phyloP scores from a whole-genome alignment of 2,113 vertebrate genomes.

The Montifringilla adamsi region DNA sequence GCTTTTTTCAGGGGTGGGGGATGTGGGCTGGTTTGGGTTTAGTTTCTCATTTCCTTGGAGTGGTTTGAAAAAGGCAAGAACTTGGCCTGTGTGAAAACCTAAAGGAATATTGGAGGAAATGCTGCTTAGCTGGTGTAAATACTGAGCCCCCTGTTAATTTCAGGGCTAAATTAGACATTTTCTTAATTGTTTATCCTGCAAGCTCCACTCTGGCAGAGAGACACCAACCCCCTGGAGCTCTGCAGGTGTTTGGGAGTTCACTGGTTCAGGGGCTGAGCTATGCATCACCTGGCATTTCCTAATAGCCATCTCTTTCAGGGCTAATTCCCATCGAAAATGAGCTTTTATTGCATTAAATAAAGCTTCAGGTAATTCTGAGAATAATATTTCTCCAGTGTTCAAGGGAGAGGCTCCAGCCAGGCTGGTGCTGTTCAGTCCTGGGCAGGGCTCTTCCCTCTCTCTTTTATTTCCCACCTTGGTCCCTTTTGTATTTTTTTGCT shows the following conservation, averaged over 20 bases:
- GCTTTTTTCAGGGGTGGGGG: background rate
- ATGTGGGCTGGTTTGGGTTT: background rate
- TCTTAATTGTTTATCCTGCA: background rate
- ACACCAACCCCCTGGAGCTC: rapidly evolving
- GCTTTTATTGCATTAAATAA: constrained; percentile 13
- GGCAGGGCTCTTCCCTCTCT: background rate
- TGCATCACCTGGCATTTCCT: background rate
- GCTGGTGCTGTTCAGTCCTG: background rate
- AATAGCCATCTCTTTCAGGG: background rate
- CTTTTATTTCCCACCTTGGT: background rate
- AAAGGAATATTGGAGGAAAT: background rate
- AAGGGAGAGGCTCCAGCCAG: background rate
- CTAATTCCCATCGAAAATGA: background rate
- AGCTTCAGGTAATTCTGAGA: background rate
- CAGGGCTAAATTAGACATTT: background rate
- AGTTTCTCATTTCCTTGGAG: background rate
- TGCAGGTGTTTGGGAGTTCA: background rate
- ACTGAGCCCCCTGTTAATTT: background rate
- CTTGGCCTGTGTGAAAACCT: background rate
- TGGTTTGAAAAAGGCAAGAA: background rate
- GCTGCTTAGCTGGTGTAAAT: background rate
- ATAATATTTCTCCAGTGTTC: background rate
- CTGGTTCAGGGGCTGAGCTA: background rate
- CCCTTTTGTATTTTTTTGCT: constrained; percentile 32
- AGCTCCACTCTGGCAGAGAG: background rate